Evolutionary conservation across 2,113 vertebrate species (phyloP).

Genomic region (Percina caprodes): DNA sequence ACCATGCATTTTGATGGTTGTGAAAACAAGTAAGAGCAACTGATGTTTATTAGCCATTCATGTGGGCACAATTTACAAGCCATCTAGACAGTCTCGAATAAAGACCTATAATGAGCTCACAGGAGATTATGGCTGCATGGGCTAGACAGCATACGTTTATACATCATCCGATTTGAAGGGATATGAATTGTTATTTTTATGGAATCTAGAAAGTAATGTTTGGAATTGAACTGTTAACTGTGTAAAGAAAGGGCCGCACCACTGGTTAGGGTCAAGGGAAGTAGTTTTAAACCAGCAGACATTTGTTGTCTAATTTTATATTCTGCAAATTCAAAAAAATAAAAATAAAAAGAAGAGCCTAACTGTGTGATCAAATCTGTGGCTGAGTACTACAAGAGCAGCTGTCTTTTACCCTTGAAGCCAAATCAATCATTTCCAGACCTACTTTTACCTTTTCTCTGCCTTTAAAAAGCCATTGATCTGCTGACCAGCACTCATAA

Average conservation of each 20-base stretch:
- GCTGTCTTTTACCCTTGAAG: slow-evolving; percentile 30
- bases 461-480: slow-evolving; percentile 62
- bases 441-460: slow-evolving; percentile 20
- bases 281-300: slow-evolving; percentile 10
- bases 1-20: slow-evolving; percentile 33
- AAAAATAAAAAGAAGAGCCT: neutral
- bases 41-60: slow-evolving; percentile 64
- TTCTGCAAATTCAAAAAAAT: neutral
- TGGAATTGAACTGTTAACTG: slow-evolving; percentile 35
- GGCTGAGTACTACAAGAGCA: slow-evolving; percentile 17
- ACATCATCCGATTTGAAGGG: slow-evolving; percentile 56
- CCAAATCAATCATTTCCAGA: slow-evolving; percentile 37
- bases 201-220: slow-evolving; percentile 60
- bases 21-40: slow-evolving; percentile 35
- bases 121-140: slow-evolving; percentile 46
- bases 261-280: neutral
- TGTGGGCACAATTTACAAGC: slow-evolving; percentile 63
- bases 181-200: slow-evolving; percentile 68
- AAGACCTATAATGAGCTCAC: slow-evolving; percentile 67
- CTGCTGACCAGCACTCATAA: slow-evolving; percentile 69
- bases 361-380: slow-evolving; percentile 30
- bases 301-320: slow-evolving; percentile 20
- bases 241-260: slow-evolving; percentile 48
- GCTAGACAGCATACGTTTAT: slow-evolving; percentile 43
- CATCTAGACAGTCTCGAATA: slow-evolving; percentile 46